These are phyloP conservation scores for Strigamia maritima DNA, from an alignment of 2,888 invertebrate genomes.

Conservation along the genomic window DNA sequence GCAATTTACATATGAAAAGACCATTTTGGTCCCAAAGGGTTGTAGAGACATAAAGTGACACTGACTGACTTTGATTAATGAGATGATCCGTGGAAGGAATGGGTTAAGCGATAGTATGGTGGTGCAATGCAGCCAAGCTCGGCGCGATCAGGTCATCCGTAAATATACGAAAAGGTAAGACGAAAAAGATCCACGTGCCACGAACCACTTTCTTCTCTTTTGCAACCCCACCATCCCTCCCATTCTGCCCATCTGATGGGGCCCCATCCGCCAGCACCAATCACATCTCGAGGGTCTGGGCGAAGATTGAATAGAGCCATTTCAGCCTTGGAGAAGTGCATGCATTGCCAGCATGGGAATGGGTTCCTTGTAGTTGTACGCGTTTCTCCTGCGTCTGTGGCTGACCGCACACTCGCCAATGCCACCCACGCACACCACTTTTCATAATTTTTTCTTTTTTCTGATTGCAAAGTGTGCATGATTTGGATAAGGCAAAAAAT, in stretches of 20 bases:
- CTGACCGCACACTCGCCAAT: constrained; percentile 6
- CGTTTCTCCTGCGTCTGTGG: constrained; percentile 15
- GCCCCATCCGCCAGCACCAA: constrained; percentile 10
- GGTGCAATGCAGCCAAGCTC: constrained; percentile 5
- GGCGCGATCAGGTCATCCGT: not conserved
- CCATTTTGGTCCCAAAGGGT: constrained; percentile 5
- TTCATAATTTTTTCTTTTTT: not conserved
- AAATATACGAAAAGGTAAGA: constrained; percentile 5
- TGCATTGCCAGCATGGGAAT: constrained; percentile 15
- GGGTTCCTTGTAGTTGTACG: constrained; percentile 1
- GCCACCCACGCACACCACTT: constrained; percentile 15
- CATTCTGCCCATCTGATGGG: constrained; percentile 15
- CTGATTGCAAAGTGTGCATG: not conserved
- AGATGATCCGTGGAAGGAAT: constrained; percentile 10
- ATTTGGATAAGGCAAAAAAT: not conserved
- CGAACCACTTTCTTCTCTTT: not conserved
- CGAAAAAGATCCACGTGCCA: constrained; percentile 6
- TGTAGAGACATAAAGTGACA: not conserved
- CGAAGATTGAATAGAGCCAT: constrained; percentile 15
- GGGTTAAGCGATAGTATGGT: not conserved
- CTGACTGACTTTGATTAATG: constrained; percentile 10
- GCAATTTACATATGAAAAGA: constrained; percentile 15
- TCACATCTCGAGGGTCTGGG: constrained; percentile 15
- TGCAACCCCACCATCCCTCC: not conserved
- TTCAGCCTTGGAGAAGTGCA: constrained; percentile 15